phyloP scores from a whole-genome alignment of 2,888 invertebrate species.

The Caenorhabditis wallacei region DNA sequence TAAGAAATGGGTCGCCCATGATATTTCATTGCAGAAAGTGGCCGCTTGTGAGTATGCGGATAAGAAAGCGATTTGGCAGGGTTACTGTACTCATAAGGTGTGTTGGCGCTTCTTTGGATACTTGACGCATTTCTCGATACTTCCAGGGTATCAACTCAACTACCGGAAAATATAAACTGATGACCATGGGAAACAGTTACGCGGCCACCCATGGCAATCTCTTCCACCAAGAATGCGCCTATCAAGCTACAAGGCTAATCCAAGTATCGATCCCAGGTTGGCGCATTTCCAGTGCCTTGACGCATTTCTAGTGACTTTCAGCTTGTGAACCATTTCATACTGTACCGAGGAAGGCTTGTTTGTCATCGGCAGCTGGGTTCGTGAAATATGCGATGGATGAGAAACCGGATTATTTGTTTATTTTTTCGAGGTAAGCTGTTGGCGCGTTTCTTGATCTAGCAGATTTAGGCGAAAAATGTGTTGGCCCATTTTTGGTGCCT shows the following conservation, averaged over 20 bases:
- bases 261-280: neutral
- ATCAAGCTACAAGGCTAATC: no score
- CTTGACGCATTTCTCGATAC: neutral
- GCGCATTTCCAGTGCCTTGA: constrained; percentile 15
- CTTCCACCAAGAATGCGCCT: neutral
- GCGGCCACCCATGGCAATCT: neutral
- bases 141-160: neutral
- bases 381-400: neutral
- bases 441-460: neutral
- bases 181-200: neutral
- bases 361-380: neutral
- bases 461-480: neutral
- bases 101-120: neutral
- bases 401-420: neutral
- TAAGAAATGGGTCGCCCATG: no score
- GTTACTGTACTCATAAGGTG: no score
- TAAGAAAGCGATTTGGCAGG: no score
- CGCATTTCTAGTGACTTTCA: constrained; percentile 9
- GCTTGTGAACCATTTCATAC: neutral
- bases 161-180: neutral
- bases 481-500: neutral
- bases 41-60: no score
- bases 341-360: neutral
- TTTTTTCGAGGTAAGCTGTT: neutral
- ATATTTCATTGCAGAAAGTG: no score